Conservation (phyloP, 2,888 invertebrate species). For the Chydorus sphaericus region DNA sequence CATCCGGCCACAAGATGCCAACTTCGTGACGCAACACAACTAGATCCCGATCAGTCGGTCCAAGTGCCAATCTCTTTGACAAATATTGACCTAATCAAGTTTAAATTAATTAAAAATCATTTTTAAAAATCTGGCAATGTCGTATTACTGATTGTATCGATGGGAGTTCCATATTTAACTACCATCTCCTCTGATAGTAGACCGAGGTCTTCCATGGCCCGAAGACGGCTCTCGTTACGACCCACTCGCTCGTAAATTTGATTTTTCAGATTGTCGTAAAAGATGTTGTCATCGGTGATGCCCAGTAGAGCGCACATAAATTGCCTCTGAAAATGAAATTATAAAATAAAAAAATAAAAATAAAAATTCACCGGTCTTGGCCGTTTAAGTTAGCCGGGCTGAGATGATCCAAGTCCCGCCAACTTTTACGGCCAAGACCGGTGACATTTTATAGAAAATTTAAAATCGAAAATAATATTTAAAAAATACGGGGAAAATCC, state of each 20-base stretch:
- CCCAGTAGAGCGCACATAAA: constrained; percentile 75
- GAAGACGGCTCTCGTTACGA: constrained; percentile 36
- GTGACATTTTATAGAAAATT: neutral
- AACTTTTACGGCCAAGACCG: neutral
- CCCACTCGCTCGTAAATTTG: constrained; percentile 68
- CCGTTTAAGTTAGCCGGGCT: no score
- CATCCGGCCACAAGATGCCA: constrained; percentile 81
- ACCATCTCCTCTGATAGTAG: constrained; percentile 68
- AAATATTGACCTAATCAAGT: constrained; percentile 44
- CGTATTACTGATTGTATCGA: constrained; percentile 67
- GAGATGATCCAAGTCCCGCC: neutral
- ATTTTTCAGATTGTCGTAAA: constrained; percentile 81
- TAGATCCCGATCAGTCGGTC: constrained; percentile 71
- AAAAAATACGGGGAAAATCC: neutral
- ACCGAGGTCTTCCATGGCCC: constrained; percentile 72
- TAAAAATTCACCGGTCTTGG: no score
- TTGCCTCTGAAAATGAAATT: constrained; percentile 44
- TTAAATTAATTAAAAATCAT: neutral
- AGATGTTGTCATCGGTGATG: constrained; percentile 66
- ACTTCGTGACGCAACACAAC: constrained; percentile 88
- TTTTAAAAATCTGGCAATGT: neutral
- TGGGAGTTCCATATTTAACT: constrained; percentile 65
- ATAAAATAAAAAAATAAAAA: constrained; percentile 1
- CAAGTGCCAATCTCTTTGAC: constrained; percentile 59
- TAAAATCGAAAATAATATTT: neutral